Percentiles rank a stretch among this genome's conserved stretches.
phyloP scores from a whole-genome alignment of 2,113 vertebrate species.

The Actinemys pallida region DNA sequence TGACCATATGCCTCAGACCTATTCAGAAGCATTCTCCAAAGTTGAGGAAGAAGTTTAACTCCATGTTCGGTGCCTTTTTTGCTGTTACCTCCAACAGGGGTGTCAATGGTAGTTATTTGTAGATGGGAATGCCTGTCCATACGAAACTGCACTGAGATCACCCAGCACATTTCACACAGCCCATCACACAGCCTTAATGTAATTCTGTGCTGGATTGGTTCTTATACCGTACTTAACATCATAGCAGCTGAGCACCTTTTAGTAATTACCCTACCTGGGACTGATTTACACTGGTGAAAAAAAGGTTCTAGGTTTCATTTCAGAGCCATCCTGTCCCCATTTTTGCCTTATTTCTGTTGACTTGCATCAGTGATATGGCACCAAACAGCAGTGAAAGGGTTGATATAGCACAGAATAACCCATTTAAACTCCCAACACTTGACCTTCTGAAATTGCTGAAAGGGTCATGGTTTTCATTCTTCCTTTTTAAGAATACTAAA shows the following conservation, averaged over 20 bases:
- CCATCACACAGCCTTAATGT: not conserved
- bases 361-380: not conserved
- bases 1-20: not conserved
- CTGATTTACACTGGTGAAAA: not conserved
- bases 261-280: not conserved
- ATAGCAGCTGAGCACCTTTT: not conserved
- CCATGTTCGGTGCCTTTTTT: not conserved
- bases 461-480: not conserved
- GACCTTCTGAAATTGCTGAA: not conserved
- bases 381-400: not conserved
- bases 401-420: not conserved
- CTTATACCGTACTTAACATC: no score
- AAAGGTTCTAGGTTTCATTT: not conserved
- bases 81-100: not conserved
- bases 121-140: not conserved
- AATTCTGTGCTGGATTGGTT: not conserved
- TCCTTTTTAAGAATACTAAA: not conserved
- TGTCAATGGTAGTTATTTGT: not conserved
- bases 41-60: not conserved
- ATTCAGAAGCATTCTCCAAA: not conserved
- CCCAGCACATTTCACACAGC: not conserved
- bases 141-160: not conserved
- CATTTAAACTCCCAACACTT: not conserved
- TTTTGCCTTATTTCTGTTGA: not conserved
- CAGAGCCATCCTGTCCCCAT: not conserved